Conservation (phyloP, 2,888 invertebrate genomes). For the Tolmerus cingulatus region DNA sequence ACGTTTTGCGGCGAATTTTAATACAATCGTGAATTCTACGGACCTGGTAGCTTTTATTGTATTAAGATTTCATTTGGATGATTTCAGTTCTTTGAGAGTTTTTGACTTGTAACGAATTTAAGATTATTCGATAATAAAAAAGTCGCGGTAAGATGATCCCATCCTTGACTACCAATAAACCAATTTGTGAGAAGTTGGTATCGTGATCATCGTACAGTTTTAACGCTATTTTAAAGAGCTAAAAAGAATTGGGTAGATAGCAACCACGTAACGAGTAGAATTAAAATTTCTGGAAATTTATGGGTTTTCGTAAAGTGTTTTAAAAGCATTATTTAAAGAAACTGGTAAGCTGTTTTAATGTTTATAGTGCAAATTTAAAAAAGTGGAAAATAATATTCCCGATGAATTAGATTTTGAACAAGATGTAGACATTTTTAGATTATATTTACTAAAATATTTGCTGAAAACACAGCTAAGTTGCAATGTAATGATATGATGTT, state of each 20-base stretch:
- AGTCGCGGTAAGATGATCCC: background rate
- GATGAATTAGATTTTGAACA: no score
- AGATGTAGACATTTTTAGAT: no score
- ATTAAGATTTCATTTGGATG: background rate
- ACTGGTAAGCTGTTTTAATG: no score
- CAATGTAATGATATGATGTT: background rate
- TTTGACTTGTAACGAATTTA: background rate
- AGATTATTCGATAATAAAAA: background rate
- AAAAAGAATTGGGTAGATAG: no score
- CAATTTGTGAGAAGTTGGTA: background rate
- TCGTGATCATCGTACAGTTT: background rate
- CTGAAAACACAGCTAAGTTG: background rate
- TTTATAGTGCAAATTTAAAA: no score
- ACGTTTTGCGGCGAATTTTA: background rate
- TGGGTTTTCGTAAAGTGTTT: no score
- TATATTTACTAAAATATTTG: background rate
- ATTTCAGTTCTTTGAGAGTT: background rate
- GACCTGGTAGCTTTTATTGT: background rate
- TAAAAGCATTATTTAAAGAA: no score
- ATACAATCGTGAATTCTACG: background rate
- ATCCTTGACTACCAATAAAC: background rate
- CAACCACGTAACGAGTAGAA: no score
- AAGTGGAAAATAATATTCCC: no score
- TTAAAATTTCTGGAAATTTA: no score
- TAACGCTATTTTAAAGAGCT: background rate